These are phyloP conservation scores for Zaprionus kolodkinae DNA, from an alignment of 1,140 invertebrate genomes.

Conservation along the genomic window DNA sequence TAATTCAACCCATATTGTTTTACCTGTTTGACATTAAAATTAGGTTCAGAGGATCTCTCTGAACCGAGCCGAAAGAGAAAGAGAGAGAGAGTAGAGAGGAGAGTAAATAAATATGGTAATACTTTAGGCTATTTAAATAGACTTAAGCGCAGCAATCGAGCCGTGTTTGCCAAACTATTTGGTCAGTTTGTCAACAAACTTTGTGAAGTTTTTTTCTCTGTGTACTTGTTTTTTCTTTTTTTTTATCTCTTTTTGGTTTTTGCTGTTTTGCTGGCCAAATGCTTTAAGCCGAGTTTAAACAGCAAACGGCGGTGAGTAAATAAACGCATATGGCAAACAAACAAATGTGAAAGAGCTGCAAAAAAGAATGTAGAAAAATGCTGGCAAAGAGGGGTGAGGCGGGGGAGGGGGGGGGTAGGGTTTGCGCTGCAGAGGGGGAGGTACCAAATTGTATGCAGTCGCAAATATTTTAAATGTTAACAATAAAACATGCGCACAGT, in stretches of 20 bases:
- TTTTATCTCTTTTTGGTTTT: neutral
- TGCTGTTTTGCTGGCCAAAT: neutral
- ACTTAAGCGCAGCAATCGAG: constrained; percentile 22
- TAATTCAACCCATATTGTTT: neutral
- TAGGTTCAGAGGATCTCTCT: neutral
- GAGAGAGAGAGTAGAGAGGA: too few species aligned
- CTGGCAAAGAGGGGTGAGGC: neutral
- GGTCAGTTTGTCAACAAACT: constrained; percentile 29
- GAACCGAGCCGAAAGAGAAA: neutral
- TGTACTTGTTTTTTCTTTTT: neutral
- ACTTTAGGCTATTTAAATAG: constrained; percentile 9
- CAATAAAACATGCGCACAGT: constrained; percentile 75
- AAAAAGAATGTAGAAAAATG: constrained; percentile 11
- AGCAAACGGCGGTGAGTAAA: constrained; percentile 33
- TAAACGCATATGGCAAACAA: constrained; percentile 34
- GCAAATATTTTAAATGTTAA: constrained; percentile 80
- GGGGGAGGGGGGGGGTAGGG: too few species aligned
- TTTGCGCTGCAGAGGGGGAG: neutral
- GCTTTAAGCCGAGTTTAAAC: constrained; percentile 42
- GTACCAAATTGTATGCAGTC: constrained; percentile 66
- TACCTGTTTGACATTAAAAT: neutral
- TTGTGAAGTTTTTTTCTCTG: neutral
- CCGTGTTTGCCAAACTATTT: constrained; percentile 34
- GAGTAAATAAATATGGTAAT: constrained; percentile 5
- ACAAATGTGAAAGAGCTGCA: constrained; percentile 12